Conservation (phyloP, 1,140 invertebrate genomes). For the Thaumatotibia leucotreta region DNA sequence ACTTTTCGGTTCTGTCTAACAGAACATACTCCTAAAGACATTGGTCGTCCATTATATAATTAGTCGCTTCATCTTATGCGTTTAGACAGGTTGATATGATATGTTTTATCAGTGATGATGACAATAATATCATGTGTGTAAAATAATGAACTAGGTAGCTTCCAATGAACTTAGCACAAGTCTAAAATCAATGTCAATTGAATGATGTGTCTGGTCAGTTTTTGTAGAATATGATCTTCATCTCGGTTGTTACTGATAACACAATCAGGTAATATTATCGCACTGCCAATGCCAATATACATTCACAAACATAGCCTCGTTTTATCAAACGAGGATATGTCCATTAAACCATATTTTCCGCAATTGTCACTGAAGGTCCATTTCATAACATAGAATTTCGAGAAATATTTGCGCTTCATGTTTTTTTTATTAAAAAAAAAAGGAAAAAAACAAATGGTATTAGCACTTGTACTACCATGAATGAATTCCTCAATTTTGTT, state of each 20-base stretch:
- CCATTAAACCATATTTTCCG: background rate
- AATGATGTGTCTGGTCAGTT: background rate
- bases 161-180: background rate
- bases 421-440: no score
- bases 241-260: background rate
- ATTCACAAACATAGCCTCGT: background rate
- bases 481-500: no score
- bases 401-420: no score
- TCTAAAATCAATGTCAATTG: background rate
- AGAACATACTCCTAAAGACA: background rate
- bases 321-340: background rate
- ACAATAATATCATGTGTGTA: conserved; percentile 1
- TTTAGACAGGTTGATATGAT: background rate
- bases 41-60: background rate
- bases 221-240: background rate
- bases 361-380: no score
- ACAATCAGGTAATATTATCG: background rate
- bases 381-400: no score
- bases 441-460: no score
- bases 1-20: background rate
- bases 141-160: background rate
- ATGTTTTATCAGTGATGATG: background rate
- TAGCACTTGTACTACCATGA: no score
- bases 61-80: background rate
- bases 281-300: conserved; percentile 4